Conservation (phyloP, 2,888 invertebrate species). For the Limnephilus marmoratus region DNA sequence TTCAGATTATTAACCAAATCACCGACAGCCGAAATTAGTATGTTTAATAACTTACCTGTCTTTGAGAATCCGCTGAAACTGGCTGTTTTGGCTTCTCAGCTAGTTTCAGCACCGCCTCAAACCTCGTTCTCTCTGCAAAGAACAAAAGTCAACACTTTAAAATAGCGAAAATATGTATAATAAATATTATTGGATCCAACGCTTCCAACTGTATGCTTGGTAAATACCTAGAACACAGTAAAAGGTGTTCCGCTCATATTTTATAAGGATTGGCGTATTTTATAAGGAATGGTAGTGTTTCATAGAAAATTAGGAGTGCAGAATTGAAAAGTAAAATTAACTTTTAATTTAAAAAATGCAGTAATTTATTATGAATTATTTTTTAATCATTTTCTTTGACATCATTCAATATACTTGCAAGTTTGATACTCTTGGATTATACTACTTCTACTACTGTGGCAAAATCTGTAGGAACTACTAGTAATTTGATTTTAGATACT, state of each 20-base stretch:
- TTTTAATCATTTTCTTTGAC: too few relatives aligned
- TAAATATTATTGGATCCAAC: neutral
- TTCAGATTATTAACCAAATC: too few relatives aligned
- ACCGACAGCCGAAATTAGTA: too few relatives aligned
- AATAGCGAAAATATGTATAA: neutral
- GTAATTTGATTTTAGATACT: too few relatives aligned
- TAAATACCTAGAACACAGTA: neutral
- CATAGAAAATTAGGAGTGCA: neutral
- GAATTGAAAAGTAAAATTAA: neutral
- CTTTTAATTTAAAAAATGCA: too few relatives aligned
- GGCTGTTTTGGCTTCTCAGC: slow-evolving; percentile 73
- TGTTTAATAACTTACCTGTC: slow-evolving; percentile 54
- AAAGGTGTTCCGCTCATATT: neutral
- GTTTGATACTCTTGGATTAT: too few relatives aligned
- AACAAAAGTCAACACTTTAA: slow-evolving; percentile 57
- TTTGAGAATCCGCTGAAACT: slow-evolving; percentile 62
- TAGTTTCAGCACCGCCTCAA: slow-evolving; percentile 78
- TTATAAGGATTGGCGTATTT: neutral
- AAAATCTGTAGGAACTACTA: too few relatives aligned
- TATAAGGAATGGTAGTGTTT: too few relatives aligned
- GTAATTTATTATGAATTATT: too few relatives aligned
- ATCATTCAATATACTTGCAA: too few relatives aligned
- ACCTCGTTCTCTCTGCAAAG: slow-evolving; percentile 78
- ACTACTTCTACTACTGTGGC: too few relatives aligned
- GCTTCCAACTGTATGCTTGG: neutral